phyloP scores from a whole-genome alignment of 2,888 invertebrate species.

The Diaprepes abbreviatus region DNA sequence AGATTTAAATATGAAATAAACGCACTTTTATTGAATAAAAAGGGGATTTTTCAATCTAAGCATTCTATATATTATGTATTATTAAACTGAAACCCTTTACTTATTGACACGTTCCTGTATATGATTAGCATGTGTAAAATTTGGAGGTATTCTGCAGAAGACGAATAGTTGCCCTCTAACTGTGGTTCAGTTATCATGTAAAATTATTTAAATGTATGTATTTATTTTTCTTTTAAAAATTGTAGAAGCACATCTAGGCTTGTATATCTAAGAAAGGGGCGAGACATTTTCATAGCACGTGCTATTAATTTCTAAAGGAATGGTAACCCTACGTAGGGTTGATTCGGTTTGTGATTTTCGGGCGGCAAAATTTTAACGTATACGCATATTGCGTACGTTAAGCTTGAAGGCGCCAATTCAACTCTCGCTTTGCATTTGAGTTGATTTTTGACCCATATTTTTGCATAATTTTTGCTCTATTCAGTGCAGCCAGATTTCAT shows the following conservation, averaged over 20 bases:
- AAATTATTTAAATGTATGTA: slow-evolving; percentile 48
- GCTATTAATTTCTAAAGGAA: slow-evolving; percentile 38
- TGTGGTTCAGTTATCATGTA: slow-evolving; percentile 29
- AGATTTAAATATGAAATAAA: slow-evolving; percentile 38
- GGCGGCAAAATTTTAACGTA: slow-evolving; percentile 47
- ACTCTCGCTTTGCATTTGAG: slow-evolving; percentile 13
- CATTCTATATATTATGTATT: not conserved
- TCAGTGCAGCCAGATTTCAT: too few relatives aligned
- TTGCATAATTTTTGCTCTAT: slow-evolving; percentile 15
- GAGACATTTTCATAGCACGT: slow-evolving; percentile 39
- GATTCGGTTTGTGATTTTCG: slow-evolving; percentile 47
- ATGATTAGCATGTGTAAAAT: slow-evolving; percentile 30
- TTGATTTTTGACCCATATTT: not conserved
- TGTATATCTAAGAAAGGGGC: slow-evolving; percentile 39
- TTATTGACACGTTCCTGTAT: slow-evolving; percentile 38
- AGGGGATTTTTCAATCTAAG: slow-evolving; percentile 21
- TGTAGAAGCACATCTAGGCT: slow-evolving; percentile 35
- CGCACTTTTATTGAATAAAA: not conserved
- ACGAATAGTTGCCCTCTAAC: slow-evolving; percentile 26
- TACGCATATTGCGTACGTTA: slow-evolving; percentile 27
- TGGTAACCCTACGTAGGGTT: slow-evolving; percentile 35
- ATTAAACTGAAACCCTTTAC: slow-evolving; percentile 21
- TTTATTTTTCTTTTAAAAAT: slow-evolving; percentile 36
- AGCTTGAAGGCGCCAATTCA: slow-evolving; percentile 15
- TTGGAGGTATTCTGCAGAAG: slow-evolving; percentile 31